Percentiles rank a stretch among this genome's conserved stretches.
phyloP scores from a whole-genome alignment of 2,888 invertebrate species.

The Orchesella flavescens region DNA sequence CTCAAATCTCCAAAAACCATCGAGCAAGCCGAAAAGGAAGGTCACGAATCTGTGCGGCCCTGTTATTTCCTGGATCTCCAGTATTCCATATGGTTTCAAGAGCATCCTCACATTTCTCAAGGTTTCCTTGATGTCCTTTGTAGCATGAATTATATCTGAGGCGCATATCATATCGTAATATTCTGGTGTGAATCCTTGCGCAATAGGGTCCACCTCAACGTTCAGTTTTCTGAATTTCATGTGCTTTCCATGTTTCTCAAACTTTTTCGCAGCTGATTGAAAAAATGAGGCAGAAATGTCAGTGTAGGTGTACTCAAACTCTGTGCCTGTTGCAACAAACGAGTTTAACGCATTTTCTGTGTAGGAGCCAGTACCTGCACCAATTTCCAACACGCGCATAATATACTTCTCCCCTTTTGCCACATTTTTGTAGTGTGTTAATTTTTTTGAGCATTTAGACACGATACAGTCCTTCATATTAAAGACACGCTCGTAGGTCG shows the following conservation, averaged over 20 bases:
- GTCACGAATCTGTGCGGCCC: background rate
- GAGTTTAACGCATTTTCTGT: background rate
- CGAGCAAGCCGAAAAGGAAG: slow-evolving; percentile 37
- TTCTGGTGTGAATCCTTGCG: slow-evolving; percentile 44
- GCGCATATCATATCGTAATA: slow-evolving; percentile 47
- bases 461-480: background rate
- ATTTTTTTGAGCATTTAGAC: no score
- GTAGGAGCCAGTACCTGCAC: background rate
- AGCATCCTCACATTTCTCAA: slow-evolving; percentile 32
- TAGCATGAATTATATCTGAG: slow-evolving; percentile 42
- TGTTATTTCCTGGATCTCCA: slow-evolving; percentile 30
- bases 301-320: slow-evolving; percentile 44
- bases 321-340: background rate
- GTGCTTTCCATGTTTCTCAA: slow-evolving; percentile 16
- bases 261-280: slow-evolving; percentile 25
- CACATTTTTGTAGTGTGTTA: no score
- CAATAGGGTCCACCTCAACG: slow-evolving; percentile 48
- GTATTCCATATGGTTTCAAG: slow-evolving; percentile 25
- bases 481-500: background rate
- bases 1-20: slow-evolving; percentile 46
- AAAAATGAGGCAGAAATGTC: slow-evolving; percentile 49
- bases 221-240: slow-evolving; percentile 31
- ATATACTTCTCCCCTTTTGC: no score
- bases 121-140: slow-evolving; percentile 28
- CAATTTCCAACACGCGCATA: background rate